Conservation (phyloP, 2,888 invertebrate species). For the Ormyrus rosae region DNA sequence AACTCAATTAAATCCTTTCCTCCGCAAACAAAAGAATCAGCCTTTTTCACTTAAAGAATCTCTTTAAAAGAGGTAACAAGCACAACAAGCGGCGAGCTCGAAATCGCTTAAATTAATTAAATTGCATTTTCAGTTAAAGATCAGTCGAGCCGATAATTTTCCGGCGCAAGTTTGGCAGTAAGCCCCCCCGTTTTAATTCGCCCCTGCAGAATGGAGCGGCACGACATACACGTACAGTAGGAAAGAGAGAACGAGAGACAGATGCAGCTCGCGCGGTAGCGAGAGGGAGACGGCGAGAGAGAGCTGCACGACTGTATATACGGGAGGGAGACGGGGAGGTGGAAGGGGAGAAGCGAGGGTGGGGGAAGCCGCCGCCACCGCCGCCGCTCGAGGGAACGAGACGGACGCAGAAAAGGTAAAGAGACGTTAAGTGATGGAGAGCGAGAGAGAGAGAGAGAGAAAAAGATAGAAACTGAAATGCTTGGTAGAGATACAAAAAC, state of each 20-base stretch:
- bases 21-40: no score
- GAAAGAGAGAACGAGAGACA: constrained; percentile 57
- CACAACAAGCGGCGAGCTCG: no score
- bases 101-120: constrained; percentile 9
- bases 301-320: background rate
- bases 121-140: constrained; percentile 36
- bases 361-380: constrained; percentile 21
- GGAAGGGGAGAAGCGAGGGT: constrained; percentile 54
- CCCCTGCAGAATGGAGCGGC: constrained; percentile 47
- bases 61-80: no score
- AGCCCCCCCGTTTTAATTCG: constrained; percentile 47
- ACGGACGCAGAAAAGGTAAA: constrained; percentile 55
- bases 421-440: constrained; percentile 57
- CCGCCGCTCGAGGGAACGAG: constrained; percentile 36
- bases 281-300: constrained; percentile 51
- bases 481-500: constrained; percentile 39
- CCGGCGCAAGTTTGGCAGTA: constrained; percentile 26
- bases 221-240: constrained; percentile 36
- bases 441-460: constrained; percentile 30
- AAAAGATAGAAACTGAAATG: constrained; percentile 9
- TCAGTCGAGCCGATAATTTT: constrained; percentile 42
- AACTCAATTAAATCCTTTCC: no score
- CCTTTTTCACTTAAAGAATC: no score
- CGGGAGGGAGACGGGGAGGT: constrained; percentile 56
- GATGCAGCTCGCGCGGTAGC: constrained; percentile 50